phyloP scores from a whole-genome alignment of 2,888 invertebrate species.

The Acleris cristana region DNA sequence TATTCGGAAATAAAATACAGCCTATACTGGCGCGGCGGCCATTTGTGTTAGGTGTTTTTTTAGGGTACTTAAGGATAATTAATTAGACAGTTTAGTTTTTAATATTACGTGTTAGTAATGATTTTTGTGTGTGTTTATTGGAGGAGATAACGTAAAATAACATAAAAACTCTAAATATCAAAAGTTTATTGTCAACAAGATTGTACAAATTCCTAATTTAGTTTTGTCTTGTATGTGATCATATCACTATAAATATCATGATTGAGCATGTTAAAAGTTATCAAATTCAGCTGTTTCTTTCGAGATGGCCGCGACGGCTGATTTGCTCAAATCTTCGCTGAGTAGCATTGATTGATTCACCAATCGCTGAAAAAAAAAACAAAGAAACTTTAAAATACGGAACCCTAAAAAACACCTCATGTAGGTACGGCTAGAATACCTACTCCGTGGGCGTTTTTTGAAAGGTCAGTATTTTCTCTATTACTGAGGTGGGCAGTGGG shows the following conservation, averaged over 20 bases:
- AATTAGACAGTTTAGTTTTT: background rate
- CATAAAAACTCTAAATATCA: too few relatives aligned
- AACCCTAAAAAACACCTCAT: background rate
- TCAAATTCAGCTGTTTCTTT: slow-evolving; percentile 89
- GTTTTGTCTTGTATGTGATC: background rate
- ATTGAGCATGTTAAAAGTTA: slow-evolving; percentile 78
- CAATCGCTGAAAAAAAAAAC: slow-evolving; percentile 85
- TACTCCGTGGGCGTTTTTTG: too few relatives aligned
- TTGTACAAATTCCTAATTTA: background rate
- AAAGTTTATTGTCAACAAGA: slow-evolving; percentile 2
- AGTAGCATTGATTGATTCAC: slow-evolving; percentile 95
- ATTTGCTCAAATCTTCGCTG: slow-evolving; percentile 94
- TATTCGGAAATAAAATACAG: slow-evolving; percentile 31
- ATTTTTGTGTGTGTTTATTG: too few relatives aligned
- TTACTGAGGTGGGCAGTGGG: too few relatives aligned
- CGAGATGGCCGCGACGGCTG: slow-evolving; percentile 91
- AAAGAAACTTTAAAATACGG: too few relatives aligned
- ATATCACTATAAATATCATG: background rate
- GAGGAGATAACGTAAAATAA: too few relatives aligned
- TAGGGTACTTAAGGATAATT: background rate
- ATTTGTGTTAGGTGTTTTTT: slow-evolving; percentile 34
- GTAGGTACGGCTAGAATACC: background rate
- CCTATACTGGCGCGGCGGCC: background rate
- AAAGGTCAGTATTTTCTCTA: too few relatives aligned
- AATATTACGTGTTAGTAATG: too few relatives aligned